Base-by-base conservation (phyloP, 2,113 vertebrate genomes). In the Sturnus vulgaris region DNA sequence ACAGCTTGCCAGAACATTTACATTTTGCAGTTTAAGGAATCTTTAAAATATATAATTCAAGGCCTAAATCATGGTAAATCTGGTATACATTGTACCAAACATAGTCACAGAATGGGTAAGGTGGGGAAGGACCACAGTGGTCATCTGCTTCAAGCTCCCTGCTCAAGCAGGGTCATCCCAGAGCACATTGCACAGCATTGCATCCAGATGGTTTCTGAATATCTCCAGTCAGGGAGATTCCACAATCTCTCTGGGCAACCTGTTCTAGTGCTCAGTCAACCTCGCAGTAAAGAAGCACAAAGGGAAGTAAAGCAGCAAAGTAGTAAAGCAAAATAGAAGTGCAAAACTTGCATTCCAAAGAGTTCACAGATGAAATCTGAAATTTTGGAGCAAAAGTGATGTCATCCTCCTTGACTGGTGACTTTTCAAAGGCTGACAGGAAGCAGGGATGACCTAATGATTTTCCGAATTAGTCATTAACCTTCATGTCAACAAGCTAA, bases 401-500 rank as follows among this genome's bases (percentile, higher is more conserved):
- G 2, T 91, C 88, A 94, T 68, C 40, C 20, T 76, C 8, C 27
- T 13, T 6, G n/a, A 40, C 21, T 44, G 28, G 37, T 60, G 83
- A 91, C 52, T 93, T 80, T 73, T 42, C 68, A 66, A 47, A 75
- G 40, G 44, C 81, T 87, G 69, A 79, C 89, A 82, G 91, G 89
- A 96, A 92, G 87, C 40, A 85, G 80, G 86, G 31, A 91, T 91
- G 86, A 93, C 77, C 57, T 50, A 91, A 92, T 4, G 30, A 82
- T 87, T 97, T 95, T 76, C 70, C 11, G 0, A 79, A 75, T 97
- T 87, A 95, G 65, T 95, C 86, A 95, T 60, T 86, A 89, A 13
- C 7, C 18, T 86, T 60, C 53, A 33, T 15, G 49, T 82, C 61
- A 95, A 76, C 77, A 89, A 79, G 35, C 21, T 63, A 49, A 44